phyloP scores from a whole-genome alignment of 1,140 invertebrate genomes.

The Teleopsis dalmanni region DNA sequence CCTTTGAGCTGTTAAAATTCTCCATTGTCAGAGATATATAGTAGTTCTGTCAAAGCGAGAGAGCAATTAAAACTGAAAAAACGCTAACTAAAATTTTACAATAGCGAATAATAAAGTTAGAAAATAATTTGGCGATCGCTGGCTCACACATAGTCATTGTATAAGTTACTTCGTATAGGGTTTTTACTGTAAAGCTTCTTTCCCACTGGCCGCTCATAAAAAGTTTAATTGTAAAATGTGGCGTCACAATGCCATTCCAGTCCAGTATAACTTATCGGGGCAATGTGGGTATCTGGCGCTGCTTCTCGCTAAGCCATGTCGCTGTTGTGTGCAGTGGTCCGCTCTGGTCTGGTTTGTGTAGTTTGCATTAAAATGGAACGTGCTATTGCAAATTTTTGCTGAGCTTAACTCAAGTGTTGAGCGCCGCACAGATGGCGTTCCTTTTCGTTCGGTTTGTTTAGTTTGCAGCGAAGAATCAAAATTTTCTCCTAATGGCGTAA shows the following conservation, averaged over 20 bases:
- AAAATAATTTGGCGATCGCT: background rate
- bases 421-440: slow-evolving; percentile 3
- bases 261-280: background rate
- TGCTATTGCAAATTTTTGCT: slow-evolving; percentile 14
- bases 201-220: no score
- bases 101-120: background rate
- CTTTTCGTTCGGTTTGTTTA: background rate
- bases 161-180: slow-evolving; percentile 3
- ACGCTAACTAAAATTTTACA: no score
- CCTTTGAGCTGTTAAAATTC: no score
- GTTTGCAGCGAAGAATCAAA: background rate
- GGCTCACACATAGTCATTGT: background rate
- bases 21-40: no score
- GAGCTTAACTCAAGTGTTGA: slow-evolving; percentile 14
- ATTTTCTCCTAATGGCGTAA: background rate
- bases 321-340: background rate
- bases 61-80: no score
- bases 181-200: slow-evolving; percentile 3
- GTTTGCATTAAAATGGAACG: slow-evolving; percentile 8
- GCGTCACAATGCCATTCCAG: background rate
- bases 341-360: slow-evolving; percentile 5
- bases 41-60: no score
- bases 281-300: background rate
- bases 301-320: no score
- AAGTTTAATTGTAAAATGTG: slow-evolving; percentile 14